Evolutionary conservation across 2,113 vertebrate species (phyloP), one percentile per base, ranked within the genome.

Genomic region (Caranx melampygus): DNA sequence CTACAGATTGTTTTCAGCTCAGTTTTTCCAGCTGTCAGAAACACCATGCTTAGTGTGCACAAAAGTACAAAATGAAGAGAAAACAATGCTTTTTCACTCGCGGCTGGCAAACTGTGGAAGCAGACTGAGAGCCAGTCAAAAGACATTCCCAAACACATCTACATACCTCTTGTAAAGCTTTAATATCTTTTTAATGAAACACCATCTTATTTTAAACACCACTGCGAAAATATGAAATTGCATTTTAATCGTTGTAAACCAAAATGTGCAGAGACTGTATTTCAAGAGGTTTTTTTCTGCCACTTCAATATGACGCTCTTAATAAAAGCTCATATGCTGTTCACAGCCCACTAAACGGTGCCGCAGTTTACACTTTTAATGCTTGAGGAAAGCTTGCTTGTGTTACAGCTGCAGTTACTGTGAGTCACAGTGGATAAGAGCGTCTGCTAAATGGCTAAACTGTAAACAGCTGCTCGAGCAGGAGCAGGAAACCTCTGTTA

Each of bases 401-500:
- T 67, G 87, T 68, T 35, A 68, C 60, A 67, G 59, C 45, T 61
- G 52, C 61, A 47, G 49, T 70, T 55, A 63, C 37, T 75, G 61
- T 60, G 66, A 55, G 70, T 45, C 74, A 55, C 71, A 6, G 54
- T 11, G 49, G 63, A 76, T 63, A 47, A 72, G 21, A 69, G 65
- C 8, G 8, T 42, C 60, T 33, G 63, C 57, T 78, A 73, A 82
- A 74, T 33, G 71, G 54, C 54, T 37, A 10, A 69, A 72, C 60
- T 57, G 62, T 67, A 65, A 71, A 73, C 75, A 84, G 80, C 60
- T 80, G 78, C 84, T 72, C 3, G 21, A 81, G 72, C 69, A 61
- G 60, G 21, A 81, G 72, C 69, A 61, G 60, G 72, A 78, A 85
- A 42, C 70, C 54, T 55, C 42, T 40, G 69, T 47, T 81, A 87